These are phyloP conservation scores for Cheilosia grossa DNA, from an alignment of 2,888 invertebrate species.

Conservation along the genomic window DNA sequence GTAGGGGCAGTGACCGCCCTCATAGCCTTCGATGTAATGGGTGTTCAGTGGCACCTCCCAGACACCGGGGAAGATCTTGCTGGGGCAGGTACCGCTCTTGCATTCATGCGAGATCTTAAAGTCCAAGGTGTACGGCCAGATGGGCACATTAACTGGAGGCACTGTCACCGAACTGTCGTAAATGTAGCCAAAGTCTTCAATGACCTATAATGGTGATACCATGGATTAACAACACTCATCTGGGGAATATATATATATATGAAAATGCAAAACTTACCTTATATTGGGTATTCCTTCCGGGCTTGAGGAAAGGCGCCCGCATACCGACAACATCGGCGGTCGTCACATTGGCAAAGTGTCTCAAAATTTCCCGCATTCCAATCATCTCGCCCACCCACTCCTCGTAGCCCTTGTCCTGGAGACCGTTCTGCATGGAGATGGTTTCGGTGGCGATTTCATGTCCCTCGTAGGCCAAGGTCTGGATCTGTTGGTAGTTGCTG, in stretches of 20 bases:
- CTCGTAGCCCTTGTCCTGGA: conserved; percentile 95
- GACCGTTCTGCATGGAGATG: conserved; percentile 89
- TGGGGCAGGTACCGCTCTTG: conserved; percentile 95
- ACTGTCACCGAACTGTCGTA: conserved; percentile 96
- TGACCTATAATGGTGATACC: conserved; percentile 85
- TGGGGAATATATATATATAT: neutral
- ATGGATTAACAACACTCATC: neutral
- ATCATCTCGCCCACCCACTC: conserved; percentile 98
- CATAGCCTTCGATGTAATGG: conserved; percentile 93
- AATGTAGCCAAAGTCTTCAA: conserved; percentile 96
- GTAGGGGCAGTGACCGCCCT: conserved; percentile 96
- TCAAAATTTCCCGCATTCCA: conserved; percentile 94
- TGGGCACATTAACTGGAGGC: conserved; percentile 90
- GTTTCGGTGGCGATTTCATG: conserved; percentile 91
- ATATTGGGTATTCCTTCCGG: conserved; percentile 96
- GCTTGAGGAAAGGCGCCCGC: conserved; percentile 94
- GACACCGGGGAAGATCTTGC: conserved; percentile 95
- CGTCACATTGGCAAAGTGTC: conserved; percentile 91
- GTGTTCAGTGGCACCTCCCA: conserved; percentile 97
- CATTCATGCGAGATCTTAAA: conserved; percentile 96
- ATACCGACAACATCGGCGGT: conserved; percentile 93
- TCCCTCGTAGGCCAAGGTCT: conserved; percentile 93
- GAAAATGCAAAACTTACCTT: conserved; percentile 85
- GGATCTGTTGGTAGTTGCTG: conserved; percentile 97
- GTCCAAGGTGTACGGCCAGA: conserved; percentile 98